These are phyloP conservation scores for Cromileptes altivelis DNA, from an alignment of 2,113 vertebrate species.

Conservation along the genomic window DNA sequence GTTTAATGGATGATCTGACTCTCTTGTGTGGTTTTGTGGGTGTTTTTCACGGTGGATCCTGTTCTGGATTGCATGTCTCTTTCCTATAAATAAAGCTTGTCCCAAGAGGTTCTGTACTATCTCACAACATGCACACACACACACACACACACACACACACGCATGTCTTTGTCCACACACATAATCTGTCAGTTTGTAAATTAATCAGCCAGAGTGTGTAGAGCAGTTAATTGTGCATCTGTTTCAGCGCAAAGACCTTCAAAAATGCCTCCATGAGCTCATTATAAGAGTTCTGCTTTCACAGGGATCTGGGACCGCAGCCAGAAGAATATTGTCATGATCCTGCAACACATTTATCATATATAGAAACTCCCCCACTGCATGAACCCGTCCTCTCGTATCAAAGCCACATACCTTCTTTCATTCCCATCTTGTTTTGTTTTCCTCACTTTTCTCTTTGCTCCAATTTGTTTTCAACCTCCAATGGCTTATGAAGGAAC, in stretches of 20 bases:
- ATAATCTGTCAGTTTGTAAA: conserved; percentile 13
- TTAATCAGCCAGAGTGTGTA: conserved; percentile 30
- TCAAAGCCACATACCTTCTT: conserved; percentile 4
- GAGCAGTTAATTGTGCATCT: conserved; percentile 27
- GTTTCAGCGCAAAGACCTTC: conserved; percentile 40
- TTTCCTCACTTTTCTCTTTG: conserved; percentile 20
- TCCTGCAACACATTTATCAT: conserved; percentile 55
- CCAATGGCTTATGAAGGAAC: not conserved
- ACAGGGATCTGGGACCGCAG: conserved; percentile 42
- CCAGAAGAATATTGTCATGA: conserved; percentile 51
- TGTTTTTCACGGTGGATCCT: conserved; percentile 12
- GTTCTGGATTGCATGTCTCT: conserved; percentile 11
- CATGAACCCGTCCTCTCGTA: conserved; percentile 36
- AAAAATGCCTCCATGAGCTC: conserved; percentile 47
- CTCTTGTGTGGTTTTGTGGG: not conserved
- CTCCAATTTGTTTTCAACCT: not conserved
- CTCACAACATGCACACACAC: not conserved
- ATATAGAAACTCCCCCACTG: conserved; percentile 9
- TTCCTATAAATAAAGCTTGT: conserved; percentile 9
- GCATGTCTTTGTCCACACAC: conserved; percentile 23
- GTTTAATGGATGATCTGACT: not conserved
- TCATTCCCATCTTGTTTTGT: conserved; percentile 31
- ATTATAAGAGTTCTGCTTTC: conserved; percentile 41
- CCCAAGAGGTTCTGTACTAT: conserved; percentile 1
- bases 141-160: conserved; percentile 1